Conservation (phyloP, 2,113 vertebrate genomes). For the Amblyornis subalaris region DNA sequence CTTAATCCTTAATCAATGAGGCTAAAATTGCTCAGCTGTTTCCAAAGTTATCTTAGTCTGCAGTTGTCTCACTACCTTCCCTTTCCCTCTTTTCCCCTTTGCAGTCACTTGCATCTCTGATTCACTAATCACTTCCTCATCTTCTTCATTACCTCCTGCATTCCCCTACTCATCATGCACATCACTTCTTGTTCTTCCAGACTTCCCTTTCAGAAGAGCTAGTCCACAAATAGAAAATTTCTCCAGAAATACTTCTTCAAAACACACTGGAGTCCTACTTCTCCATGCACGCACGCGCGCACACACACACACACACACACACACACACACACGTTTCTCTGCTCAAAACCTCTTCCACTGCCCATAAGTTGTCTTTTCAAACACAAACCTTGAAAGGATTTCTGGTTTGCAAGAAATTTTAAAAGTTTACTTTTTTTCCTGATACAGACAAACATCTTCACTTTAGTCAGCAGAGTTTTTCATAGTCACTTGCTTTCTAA, state of each 20-base stretch:
- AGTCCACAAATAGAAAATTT: not conserved
- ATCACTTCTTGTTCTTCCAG: not conserved
- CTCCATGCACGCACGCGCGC: not conserved
- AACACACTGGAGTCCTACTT: not conserved
- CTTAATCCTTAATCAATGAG: not conserved
- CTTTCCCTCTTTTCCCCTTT: not conserved
- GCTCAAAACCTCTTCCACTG: rapidly evolving
- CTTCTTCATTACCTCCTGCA: not conserved
- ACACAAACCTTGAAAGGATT: not conserved
- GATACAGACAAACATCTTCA: not conserved
- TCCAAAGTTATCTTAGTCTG: not conserved
- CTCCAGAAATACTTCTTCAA: not conserved
- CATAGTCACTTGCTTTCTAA: not conserved
- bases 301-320: not conserved
- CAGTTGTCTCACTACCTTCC: not conserved
- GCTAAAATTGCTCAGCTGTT: not conserved
- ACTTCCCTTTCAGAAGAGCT: not conserved
- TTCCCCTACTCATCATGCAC: not conserved
- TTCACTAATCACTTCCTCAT: not conserved
- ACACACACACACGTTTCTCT: not conserved
- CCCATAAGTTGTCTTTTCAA: not conserved
- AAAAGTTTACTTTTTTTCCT: not conserved
- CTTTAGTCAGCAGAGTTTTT: not conserved
- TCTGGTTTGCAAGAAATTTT: not conserved
- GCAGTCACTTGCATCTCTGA: not conserved